Base-by-base conservation (phyloP, 2,888 invertebrate species). In the Byasa hedistus region DNA sequence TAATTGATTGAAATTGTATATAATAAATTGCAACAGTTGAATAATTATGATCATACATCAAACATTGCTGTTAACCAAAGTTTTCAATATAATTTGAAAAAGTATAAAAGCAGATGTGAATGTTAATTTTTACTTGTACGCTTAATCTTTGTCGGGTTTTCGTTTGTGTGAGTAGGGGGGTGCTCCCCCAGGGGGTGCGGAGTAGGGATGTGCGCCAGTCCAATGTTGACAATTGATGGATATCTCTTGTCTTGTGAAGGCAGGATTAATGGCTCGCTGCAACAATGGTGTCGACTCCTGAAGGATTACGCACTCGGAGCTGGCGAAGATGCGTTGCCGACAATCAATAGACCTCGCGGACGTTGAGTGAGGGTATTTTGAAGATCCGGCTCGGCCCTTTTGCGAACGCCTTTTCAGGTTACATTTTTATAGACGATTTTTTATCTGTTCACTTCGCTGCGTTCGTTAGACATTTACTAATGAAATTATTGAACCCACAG, bases 141-240 rank as follows among this genome's bases (percentile, higher is more conserved):
- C 58, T 68, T 84, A 83, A 70, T 89, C 89, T 89, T 75, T 88
- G 90, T 27, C 77, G 61, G 61, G 68, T 73, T 74, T 75, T 32
- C 10, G 79, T 71, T 69, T 82, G 84, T 86, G 86, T 84, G 84
- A 71, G 87, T 82, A 73, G 70, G 77, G 81, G 75, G 77, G 74
- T 22, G 36, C 69, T 69, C 72, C 69, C 72, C 71, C 79, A 74
- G 77, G 72, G 79, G 82, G 76, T 75, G 78, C 68, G 72, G 69
- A 75, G 77, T 70, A 76, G 81, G 80, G 79, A 75, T 74, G 75
- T 73, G 68, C 77, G 78, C 80, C 85, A 84, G 86, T 87, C 87
- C 89, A 86, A 86, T 90, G 91, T 91, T 91, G 91, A 91, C 91
- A 91, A 89, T 89, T 91, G 91, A 91, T 91, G 91, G 91, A 91